Evolutionary conservation across 2,113 vertebrate species (phyloP).

Genomic region (Ammodytes marinus): DNA sequence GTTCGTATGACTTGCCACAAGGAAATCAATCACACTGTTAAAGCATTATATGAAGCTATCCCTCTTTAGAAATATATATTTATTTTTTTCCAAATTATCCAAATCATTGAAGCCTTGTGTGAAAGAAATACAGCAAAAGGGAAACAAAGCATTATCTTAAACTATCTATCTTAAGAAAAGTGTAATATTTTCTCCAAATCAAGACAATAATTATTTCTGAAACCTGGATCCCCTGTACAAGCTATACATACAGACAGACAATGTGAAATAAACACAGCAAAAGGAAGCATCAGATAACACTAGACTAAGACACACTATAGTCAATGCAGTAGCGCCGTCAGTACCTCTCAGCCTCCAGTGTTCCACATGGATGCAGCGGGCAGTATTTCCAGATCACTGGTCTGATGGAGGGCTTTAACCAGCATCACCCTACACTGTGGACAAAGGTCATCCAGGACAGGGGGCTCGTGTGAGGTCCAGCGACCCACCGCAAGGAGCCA

Average conservation of each 20-base stretch:
- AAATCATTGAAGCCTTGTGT: no score
- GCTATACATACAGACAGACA: neutral
- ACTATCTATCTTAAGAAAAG: neutral
- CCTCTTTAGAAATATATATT: no score
- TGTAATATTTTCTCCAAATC: neutral
- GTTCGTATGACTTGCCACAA: no score
- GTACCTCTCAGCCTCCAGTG: slow-evolving; percentile 17
- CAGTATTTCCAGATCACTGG: slow-evolving; percentile 64
- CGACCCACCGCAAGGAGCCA: slow-evolving; percentile 52
- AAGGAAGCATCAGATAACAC: neutral
- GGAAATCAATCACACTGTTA: no score
- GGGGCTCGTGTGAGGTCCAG: slow-evolving; percentile 56
- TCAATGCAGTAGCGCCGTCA: neutral
- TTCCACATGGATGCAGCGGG: slow-evolving; percentile 52
- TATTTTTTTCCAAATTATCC: no score
- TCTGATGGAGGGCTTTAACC: slow-evolving; percentile 43
- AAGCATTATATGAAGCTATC: no score
- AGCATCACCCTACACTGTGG: slow-evolving; percentile 21
- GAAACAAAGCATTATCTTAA: slow-evolving; percentile 5
- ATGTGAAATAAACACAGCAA: neutral
- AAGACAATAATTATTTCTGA: slow-evolving; percentile 23
- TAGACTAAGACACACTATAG: neutral
- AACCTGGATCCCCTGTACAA: neutral
- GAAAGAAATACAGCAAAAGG: no score
- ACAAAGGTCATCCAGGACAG: slow-evolving; percentile 61